Percentiles rank a stretch among this genome's conserved stretches.
These are phyloP conservation scores for Pseudococcus longispinus DNA, from an alignment of 2,888 invertebrate species.

Conservation along the genomic window DNA sequence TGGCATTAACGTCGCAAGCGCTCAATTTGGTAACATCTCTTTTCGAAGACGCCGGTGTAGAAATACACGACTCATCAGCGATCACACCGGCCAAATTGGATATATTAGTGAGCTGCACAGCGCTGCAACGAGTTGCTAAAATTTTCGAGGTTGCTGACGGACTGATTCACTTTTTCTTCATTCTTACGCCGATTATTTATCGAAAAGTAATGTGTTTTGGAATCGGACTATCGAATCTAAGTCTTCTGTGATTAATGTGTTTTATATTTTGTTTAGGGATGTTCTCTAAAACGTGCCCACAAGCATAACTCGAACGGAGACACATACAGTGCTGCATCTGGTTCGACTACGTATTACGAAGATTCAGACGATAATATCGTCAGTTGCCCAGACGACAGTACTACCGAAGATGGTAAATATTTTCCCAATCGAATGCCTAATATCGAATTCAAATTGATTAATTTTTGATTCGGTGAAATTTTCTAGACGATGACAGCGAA, in stretches of 20 bases:
- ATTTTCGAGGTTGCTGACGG: conserved; percentile 73
- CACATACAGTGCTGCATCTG: conserved; percentile 75
- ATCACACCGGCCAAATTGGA: conserved; percentile 69
- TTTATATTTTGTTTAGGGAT: conserved; percentile 67
- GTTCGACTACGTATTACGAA: conserved; percentile 89
- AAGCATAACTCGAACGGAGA: conserved; percentile 86
- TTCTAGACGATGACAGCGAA: conserved; percentile 77
- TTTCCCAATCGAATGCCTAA: neutral
- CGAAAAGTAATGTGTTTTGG: conserved; percentile 70
- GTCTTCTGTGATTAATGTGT: neutral
- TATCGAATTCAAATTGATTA: conserved; percentile 55
- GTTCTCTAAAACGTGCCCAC: conserved; percentile 69
- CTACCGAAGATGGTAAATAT: conserved; percentile 57
- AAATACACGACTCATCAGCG: conserved; percentile 63
- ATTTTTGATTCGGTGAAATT: conserved; percentile 54
- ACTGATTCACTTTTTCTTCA: conserved; percentile 82
- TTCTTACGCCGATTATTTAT: conserved; percentile 87
- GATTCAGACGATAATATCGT: conserved; percentile 78
- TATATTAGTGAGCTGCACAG: conserved; percentile 72
- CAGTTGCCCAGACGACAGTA: conserved; percentile 89
- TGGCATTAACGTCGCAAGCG: conserved; percentile 85
- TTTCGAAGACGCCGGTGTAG: conserved; percentile 74
- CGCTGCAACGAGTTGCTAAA: conserved; percentile 74
- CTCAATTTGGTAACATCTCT: conserved; percentile 78
- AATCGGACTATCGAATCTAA: neutral